Conservation (phyloP, 2,888 invertebrate genomes). For the Drosophila sordidula region DNA sequence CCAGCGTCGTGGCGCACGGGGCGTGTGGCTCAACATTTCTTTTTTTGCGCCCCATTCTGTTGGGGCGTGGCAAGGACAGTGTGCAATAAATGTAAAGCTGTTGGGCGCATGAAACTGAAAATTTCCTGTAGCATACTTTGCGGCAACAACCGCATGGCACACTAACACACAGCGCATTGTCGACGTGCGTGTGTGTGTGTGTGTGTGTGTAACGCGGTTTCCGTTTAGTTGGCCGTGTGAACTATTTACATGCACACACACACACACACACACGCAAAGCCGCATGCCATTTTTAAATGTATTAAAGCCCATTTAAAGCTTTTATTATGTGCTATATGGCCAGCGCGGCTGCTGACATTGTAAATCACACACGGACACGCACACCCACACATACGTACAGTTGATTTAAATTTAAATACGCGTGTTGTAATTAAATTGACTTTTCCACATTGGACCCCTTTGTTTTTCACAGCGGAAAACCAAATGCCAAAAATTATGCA, state of each 20-base stretch:
- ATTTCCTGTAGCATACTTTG: conserved; percentile 73
- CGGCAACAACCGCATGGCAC: conserved; percentile 59
- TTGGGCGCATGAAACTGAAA: conserved; percentile 76
- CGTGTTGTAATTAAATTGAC: conserved; percentile 70
- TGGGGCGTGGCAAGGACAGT: conserved; percentile 49
- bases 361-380: conserved; percentile 41
- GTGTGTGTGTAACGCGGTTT: conserved; percentile 46
- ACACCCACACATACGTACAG: conserved; percentile 22
- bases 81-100: conserved; percentile 70
- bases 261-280: conserved; percentile 21
- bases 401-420: conserved; percentile 67
- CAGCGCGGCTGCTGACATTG: conserved; percentile 35
- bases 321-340: conserved; percentile 27
- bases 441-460: conserved; percentile 42
- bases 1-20: conserved; percentile 27
- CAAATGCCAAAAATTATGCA: conserved; percentile 66
- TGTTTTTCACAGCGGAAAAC: conserved; percentile 19
- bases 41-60: not conserved
- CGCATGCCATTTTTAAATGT: conserved; percentile 45
- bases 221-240: conserved; percentile 74
- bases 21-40: conserved; percentile 9
- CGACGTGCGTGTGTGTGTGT: conserved; percentile 20
- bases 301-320: conserved; percentile 47
- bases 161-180: conserved; percentile 57
- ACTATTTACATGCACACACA: conserved; percentile 59